phyloP scores from a whole-genome alignment of 2,797 vertebrate genomes.

The Pangasius larnaudii region DNA sequence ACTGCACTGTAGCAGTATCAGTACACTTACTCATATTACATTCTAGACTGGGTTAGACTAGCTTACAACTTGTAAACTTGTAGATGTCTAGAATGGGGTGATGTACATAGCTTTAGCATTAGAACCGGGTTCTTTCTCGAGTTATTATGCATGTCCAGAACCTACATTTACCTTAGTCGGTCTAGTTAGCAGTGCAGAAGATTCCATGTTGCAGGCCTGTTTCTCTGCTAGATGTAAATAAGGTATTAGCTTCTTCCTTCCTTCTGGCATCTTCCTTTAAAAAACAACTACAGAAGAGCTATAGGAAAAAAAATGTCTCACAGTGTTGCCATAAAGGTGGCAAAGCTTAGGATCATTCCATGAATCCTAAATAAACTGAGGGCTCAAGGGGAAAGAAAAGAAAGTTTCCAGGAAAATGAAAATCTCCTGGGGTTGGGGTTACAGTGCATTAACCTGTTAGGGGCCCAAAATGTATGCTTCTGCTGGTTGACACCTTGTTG shows the following conservation, averaged over 20 bases:
- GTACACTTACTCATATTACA: neutral
- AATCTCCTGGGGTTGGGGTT: neutral
- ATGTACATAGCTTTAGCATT: neutral
- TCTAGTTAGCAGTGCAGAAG: constrained; percentile 9
- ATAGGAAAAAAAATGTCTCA: neutral
- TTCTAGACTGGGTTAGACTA: neutral
- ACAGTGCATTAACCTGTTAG: neutral
- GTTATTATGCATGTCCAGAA: neutral
- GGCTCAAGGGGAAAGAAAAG: neutral
- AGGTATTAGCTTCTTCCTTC: neutral
- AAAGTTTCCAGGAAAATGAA: neutral
- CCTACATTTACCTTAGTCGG: constrained; percentile 17
- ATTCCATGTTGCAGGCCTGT: constrained; percentile 31
- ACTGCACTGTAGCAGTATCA: neutral
- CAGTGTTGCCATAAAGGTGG: neutral
- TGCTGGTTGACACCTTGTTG: constrained; percentile 28
- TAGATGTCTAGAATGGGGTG: neutral
- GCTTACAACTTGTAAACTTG: neutral
- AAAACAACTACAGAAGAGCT: constrained; percentile 45
- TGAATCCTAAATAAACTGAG: neutral
- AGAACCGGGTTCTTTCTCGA: neutral
- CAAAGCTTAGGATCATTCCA: neutral
- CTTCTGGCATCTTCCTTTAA: constrained; percentile 19
- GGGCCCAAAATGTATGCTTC: neutral
- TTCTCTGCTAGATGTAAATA: neutral